Percentiles rank a stretch among this genome's conserved stretches.
Conservation (phyloP, 1,140 invertebrate species). For the Alviniconcha marisindica region DNA sequence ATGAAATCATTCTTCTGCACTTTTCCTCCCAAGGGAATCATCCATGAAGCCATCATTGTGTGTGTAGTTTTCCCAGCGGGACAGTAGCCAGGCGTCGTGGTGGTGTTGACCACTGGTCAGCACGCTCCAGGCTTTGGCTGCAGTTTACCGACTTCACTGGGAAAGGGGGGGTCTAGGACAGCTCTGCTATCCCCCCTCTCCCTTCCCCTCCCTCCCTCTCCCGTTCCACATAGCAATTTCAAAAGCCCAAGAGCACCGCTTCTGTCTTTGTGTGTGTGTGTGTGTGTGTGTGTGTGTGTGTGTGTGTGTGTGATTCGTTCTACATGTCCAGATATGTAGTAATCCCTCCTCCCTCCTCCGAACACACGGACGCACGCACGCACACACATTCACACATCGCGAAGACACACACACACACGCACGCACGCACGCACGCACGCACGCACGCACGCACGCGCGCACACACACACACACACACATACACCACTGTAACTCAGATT, state of each 20-base stretch:
- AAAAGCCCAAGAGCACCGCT: background rate
- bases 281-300: background rate
- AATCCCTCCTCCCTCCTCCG: background rate
- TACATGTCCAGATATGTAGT: background rate
- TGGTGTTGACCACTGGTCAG: too few species aligned
- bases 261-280: background rate
- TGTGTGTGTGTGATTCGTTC: background rate
- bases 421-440: conserved; percentile 25
- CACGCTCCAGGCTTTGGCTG: too few species aligned
- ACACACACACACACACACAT: conserved; percentile 1
- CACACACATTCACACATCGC: background rate
- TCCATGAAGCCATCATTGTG: too few species aligned
- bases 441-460: conserved; percentile 9
- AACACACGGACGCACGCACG: background rate
- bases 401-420: background rate
- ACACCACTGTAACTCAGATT: background rate
- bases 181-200: too few species aligned
- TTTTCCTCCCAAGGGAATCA: too few species aligned
- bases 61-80: too few species aligned
- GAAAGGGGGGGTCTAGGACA: too few species aligned
- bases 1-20: conserved; percentile 12
- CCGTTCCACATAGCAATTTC: too few species aligned
- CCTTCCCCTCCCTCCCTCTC: background rate
- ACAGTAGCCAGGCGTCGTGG: too few species aligned
- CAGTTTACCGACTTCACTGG: too few species aligned